A percentile compares a stretch with the other conserved stretches of the same genome.
phyloP scores from a whole-genome alignment of 1,140 invertebrate species.

The Nixonia krombeini region DNA sequence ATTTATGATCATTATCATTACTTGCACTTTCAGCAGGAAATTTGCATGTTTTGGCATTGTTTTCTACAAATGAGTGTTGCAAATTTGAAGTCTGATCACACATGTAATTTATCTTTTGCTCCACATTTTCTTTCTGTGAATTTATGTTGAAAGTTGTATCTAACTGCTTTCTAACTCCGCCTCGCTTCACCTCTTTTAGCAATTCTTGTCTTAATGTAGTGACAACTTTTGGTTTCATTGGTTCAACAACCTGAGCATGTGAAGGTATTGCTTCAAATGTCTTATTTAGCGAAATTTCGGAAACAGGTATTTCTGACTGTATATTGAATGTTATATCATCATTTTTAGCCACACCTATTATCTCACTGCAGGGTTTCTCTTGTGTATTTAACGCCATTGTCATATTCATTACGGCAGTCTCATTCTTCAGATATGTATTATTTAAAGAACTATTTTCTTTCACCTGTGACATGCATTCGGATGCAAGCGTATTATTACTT shows the following conservation, averaged over 20 bases:
- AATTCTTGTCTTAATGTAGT: constrained; percentile 48
- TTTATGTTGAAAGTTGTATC: constrained; percentile 49
- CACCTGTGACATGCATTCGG: background rate
- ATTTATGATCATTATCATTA: background rate
- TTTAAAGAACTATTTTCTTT: constrained; percentile 15
- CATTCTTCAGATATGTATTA: constrained; percentile 28
- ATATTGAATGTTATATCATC: background rate
- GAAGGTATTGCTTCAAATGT: constrained; percentile 6
- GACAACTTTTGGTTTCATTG: constrained; percentile 12
- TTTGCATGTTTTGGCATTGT: constrained; percentile 2
- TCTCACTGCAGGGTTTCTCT: too few species aligned
- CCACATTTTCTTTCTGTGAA: constrained; percentile 25
- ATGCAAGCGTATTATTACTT: constrained; percentile 14
- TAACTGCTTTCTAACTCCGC: constrained; percentile 33
- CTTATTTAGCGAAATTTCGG: constrained; percentile 4
- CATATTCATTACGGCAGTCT: constrained; percentile 1
- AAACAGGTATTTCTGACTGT: background rate
- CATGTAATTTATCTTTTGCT: constrained; percentile 18
- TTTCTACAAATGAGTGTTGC: too few species aligned
- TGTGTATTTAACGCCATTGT: too few species aligned
- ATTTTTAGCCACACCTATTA: too few species aligned
- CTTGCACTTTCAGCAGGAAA: background rate
- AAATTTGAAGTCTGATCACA: constrained; percentile 11
- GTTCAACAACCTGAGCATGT: background rate
- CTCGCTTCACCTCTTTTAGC: constrained; percentile 50